A percentile compares a stretch with the other conserved stretches of the same genome.
Conservation (phyloP, 2,113 vertebrate species). For the Tonatia bakeri region DNA sequence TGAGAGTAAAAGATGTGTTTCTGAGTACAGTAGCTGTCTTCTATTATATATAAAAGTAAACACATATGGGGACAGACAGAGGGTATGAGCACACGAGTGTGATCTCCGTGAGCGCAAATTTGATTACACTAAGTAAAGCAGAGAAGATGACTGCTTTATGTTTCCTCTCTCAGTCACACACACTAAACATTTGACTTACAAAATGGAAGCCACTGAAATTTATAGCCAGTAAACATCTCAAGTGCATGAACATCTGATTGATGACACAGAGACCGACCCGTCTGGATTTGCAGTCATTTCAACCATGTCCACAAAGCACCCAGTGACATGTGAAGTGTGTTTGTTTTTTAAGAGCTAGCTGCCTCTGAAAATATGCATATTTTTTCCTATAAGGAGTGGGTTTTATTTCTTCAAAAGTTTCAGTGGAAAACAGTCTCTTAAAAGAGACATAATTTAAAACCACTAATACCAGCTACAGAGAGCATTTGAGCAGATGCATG, state of each 20-base stretch:
- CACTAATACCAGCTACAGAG: neutral
- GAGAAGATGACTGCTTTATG: neutral
- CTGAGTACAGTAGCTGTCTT: neutral
- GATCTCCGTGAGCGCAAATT: constrained; percentile 10
- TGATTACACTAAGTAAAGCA: constrained; percentile 53
- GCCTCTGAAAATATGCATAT: neutral
- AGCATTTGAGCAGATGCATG: neutral
- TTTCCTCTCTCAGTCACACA: neutral
- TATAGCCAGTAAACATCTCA: constrained; percentile 26
- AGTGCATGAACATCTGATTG: constrained; percentile 20
- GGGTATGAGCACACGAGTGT: neutral
- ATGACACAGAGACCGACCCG: constrained; percentile 17
- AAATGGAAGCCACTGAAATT: constrained; percentile 35
- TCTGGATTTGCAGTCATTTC: neutral
- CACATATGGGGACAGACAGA: neutral
- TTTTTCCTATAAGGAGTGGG: neutral
- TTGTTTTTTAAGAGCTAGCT: neutral
- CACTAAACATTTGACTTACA: constrained; percentile 55
- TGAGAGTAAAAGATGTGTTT: neutral
- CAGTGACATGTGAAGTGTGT: neutral
- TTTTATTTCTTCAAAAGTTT: neutral
- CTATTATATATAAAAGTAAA: neutral
- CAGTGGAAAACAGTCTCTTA: neutral
- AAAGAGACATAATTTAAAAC: neutral
- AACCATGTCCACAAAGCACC: neutral